These are phyloP conservation scores for Idaea dimidiata DNA, from an alignment of 2,888 invertebrate species.

Conservation along the genomic window DNA sequence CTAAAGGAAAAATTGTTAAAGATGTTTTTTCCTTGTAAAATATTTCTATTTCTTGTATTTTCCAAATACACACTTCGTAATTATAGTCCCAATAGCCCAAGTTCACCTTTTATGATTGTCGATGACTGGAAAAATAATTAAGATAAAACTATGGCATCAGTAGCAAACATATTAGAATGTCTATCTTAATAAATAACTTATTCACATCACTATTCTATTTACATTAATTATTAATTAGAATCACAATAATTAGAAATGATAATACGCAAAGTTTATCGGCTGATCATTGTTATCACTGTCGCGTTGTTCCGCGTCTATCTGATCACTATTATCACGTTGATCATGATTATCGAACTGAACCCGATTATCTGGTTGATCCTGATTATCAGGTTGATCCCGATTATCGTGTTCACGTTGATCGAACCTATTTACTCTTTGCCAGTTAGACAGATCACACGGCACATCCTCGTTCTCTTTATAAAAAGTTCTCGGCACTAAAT, in stretches of 20 bases:
- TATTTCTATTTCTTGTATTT: too few species aligned
- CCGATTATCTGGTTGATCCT: slow-evolving; percentile 33
- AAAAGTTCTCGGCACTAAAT: slow-evolving; percentile 35
- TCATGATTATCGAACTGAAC: slow-evolving; percentile 7
- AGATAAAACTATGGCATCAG: background rate
- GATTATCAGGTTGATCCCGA: slow-evolving; percentile 38
- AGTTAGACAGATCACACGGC: slow-evolving; percentile 69
- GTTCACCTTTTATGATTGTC: background rate
- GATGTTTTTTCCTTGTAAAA: too few species aligned
- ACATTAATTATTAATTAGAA: slow-evolving; percentile 20
- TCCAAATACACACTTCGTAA: too few species aligned
- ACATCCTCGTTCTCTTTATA: slow-evolving; percentile 49
- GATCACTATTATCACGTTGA: slow-evolving; percentile 33
- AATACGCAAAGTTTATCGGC: slow-evolving; percentile 74
- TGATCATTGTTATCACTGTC: slow-evolving; percentile 48
- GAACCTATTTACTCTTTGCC: slow-evolving; percentile 50
- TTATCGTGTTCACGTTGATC: slow-evolving; percentile 37
- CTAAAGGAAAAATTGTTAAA: too few species aligned
- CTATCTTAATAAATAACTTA: slow-evolving; percentile 66
- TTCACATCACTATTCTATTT: slow-evolving; percentile 64
- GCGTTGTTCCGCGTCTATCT: slow-evolving; percentile 37
- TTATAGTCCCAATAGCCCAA: background rate
- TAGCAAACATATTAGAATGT: background rate
- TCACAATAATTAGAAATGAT: slow-evolving; percentile 59
- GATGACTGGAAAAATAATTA: background rate